Conservation (phyloP, 2,113 vertebrate genomes). For the Phylloscopus trochiloides region DNA sequence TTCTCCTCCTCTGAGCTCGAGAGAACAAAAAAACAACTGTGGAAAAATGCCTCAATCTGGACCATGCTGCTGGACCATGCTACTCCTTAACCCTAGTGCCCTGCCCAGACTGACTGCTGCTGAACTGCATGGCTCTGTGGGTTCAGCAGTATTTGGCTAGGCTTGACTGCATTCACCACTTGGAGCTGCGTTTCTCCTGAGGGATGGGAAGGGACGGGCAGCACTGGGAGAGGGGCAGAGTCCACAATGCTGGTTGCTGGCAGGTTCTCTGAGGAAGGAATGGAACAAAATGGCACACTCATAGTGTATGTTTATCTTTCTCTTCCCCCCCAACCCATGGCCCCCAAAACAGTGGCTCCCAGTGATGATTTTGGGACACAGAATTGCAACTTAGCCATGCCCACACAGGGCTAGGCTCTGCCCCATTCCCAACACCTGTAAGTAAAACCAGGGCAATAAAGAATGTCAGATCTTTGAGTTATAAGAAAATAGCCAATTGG, state of each 20-base stretch:
- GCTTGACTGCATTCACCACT: not conserved
- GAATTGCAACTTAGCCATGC: not conserved
- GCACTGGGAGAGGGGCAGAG: not conserved
- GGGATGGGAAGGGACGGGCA: rapidly evolving
- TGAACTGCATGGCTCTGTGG: not conserved
- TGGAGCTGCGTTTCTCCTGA: not conserved
- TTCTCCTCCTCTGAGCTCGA: not conserved
- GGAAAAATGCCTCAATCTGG: not conserved
- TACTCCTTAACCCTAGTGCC: not conserved
- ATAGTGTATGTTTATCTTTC: not conserved
- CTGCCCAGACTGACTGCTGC: not conserved
- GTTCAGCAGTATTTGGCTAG: rapidly evolving
- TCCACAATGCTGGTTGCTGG: not conserved
- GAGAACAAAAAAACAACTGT: not conserved
- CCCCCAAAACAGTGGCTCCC: not conserved
- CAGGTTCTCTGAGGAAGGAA: not conserved
- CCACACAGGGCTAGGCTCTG: not conserved
- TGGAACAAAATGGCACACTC: not conserved
- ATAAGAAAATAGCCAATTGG: not conserved
- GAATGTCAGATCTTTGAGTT: not conserved
- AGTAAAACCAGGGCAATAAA: not conserved
- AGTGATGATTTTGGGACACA: rapidly evolving
- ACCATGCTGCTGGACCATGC: not conserved
- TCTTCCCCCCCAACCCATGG: not conserved
- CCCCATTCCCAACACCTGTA: rapidly evolving